Base-by-base conservation (phyloP, 2,888 invertebrate species). In the Pristionchus exspectatus region DNA sequence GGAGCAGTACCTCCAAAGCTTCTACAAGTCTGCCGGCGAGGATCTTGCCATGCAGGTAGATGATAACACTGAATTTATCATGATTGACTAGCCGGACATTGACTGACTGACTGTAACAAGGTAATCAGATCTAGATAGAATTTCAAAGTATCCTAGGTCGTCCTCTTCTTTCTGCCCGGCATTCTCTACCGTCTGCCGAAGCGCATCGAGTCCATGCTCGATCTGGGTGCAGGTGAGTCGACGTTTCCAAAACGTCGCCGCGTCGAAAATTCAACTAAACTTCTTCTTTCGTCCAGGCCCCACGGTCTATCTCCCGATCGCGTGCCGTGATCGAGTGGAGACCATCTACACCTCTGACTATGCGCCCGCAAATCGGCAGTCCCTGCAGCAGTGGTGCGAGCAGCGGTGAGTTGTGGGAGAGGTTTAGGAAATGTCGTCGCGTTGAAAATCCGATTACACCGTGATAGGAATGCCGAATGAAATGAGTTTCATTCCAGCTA, bases 111-210 rank as follows among this genome's bases (percentile, higher is more conserved):
- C 21, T 27, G n/a, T 7, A 83, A 83, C 9, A 27, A 18, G 56
- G 30, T 27, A 33, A 30, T 18, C 33, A 30, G 10, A 84, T 18
- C 12, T 14, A 27, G 44, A 81, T 14, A 27, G 44, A 81, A 16
- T 33, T 16, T 0, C 54, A 18, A 50, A 14, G 24, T 33, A n/a
- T 27, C 38, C 27, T 81, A 85, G 84, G 85, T 92, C 27, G 94
- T 95, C 10, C 92, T 95, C 33, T 95, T 95, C 91, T 95, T 95
- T 90, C 92, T 95, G 10, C 95, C 95, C 27, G 95, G 94, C 63
- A 94, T 95, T 24, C 91, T 95, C 44, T 95, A 94, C 87, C 92
- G 95, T 18, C 90, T 95, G n/a, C 95, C 95, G 5, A 88, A 92
- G 83, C 91, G 92, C 81, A 91, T 95, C 54, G 91, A 90, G 63